Percentiles rank a stretch among this genome's conserved stretches.
Evolutionary conservation across 1,140 invertebrate genomes (phyloP).

Genomic region (Drosophila setifemur): DNA sequence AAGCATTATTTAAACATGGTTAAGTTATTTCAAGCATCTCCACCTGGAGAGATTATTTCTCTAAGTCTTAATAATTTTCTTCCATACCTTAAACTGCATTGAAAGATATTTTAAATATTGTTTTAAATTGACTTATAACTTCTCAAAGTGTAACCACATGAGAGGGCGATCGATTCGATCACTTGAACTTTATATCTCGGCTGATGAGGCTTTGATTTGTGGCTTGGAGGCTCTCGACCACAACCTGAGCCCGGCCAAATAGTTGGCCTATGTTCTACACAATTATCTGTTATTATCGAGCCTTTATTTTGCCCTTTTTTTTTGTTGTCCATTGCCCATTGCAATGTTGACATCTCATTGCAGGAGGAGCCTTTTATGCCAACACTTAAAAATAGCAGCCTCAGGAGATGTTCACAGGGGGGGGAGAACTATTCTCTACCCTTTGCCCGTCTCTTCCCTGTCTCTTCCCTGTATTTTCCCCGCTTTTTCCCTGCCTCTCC

Average conservation of each 20-base stretch:
- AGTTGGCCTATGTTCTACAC: conserved; percentile 81
- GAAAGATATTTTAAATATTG: background rate
- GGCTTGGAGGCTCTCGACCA: conserved; percentile 33
- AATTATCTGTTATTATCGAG: conserved; percentile 81
- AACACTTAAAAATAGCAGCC: conserved; percentile 74
- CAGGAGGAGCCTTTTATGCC: conserved; percentile 60
- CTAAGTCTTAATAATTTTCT: too few relatives aligned
- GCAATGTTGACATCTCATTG: conserved; percentile 76
- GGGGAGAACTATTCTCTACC: too few relatives aligned
- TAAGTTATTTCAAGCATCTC: too few relatives aligned
- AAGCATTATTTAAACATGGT: background rate
- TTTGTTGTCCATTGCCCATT: conserved; percentile 22
- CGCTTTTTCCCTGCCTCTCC: background rate
- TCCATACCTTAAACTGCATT: too few relatives aligned
- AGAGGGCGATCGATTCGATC: conserved; percentile 54
- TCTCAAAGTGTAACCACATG: background rate
- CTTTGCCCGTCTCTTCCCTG: background rate
- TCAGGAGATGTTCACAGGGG: conserved; percentile 48
- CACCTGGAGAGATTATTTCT: too few relatives aligned
- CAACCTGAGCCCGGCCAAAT: conserved; percentile 51
- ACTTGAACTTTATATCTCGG: conserved; percentile 73
- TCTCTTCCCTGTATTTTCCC: conserved; percentile 8
- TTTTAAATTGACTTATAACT: background rate
- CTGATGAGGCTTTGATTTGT: conserved; percentile 77
- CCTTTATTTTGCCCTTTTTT: conserved; percentile 45